phyloP scores from a whole-genome alignment of 2,113 vertebrate species.

The Marmota monax region DNA sequence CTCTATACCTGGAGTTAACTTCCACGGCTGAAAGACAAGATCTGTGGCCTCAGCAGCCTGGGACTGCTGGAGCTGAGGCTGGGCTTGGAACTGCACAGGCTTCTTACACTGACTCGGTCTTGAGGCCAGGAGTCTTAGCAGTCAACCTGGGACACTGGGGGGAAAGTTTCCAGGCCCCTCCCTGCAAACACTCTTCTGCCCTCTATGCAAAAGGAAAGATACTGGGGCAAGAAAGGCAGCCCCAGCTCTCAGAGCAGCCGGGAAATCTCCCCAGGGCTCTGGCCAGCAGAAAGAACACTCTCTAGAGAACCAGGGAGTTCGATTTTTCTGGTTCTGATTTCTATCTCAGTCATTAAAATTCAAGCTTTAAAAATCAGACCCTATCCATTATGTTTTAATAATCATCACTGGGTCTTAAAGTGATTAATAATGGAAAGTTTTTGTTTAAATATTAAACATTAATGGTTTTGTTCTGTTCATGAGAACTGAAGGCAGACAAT shows the following conservation, averaged over 20 bases:
- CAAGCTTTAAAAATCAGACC: conserved; percentile 60
- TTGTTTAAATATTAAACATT: conserved; percentile 77
- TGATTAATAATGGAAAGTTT: conserved; percentile 72
- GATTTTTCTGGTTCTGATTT: conserved; percentile 36
- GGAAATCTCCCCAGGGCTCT: not conserved
- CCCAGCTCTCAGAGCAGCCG: not conserved
- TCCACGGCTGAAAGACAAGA: not conserved
- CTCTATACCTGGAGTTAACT: not conserved
- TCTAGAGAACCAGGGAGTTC: not conserved
- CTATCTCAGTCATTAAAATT: conserved; percentile 61
- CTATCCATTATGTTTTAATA: conserved; percentile 41
- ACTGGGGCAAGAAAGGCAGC: not conserved
- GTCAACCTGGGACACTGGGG: not conserved
- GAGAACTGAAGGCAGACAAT: conserved; percentile 28
- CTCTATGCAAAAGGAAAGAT: not conserved
- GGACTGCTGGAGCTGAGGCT: not conserved
- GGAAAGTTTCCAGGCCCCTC: too few species aligned
- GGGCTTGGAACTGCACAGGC: not conserved
- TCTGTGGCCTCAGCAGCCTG: not conserved
- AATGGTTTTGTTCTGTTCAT: conserved; percentile 65
- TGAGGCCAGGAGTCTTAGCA: not conserved
- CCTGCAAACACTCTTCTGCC: not conserved
- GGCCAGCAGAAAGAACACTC: not conserved
- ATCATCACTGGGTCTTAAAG: conserved; percentile 36
- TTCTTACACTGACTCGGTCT: not conserved